phyloP scores from a whole-genome alignment of 2,797 vertebrate species.

The Picus viridis region DNA sequence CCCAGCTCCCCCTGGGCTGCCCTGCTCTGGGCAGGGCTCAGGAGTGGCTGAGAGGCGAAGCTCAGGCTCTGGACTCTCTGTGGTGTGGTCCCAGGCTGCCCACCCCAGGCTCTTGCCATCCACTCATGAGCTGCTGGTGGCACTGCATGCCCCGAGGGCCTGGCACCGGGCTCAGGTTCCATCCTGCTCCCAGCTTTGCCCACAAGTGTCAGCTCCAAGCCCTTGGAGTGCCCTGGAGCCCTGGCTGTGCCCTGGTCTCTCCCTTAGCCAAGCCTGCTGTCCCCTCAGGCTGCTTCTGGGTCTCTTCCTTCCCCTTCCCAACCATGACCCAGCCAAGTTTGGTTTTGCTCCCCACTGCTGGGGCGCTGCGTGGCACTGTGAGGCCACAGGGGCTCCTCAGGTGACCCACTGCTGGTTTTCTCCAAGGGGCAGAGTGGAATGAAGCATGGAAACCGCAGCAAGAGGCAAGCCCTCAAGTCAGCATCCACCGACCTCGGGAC shows the following conservation, averaged over 20 bases:
- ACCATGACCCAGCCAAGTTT: not conserved
- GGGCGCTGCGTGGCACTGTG: accelerated
- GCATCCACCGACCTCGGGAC: slow-evolving; percentile 96
- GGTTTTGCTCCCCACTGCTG: too few species aligned
- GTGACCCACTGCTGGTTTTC: not conserved
- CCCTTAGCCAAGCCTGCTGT: not conserved
- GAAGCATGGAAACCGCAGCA: slow-evolving; percentile 92
- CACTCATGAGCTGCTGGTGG: not conserved
- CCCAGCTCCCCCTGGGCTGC: accelerated
- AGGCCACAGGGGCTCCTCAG: accelerated
- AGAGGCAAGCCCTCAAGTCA: slow-evolving; percentile 94
- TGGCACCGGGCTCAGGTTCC: not conserved
- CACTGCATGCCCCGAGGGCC: not conserved
- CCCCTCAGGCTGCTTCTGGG: not conserved
- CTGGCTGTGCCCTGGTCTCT: not conserved
- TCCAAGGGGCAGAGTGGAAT: slow-evolving; percentile 88
- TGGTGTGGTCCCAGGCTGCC: not conserved
- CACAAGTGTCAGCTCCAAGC: not conserved
- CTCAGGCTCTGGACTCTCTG: not conserved
- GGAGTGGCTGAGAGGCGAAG: not conserved
- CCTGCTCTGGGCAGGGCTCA: not conserved
- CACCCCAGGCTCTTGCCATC: not conserved
- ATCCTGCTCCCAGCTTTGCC: not conserved
- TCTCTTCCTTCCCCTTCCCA: not conserved
- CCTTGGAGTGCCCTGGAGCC: not conserved